Evolutionary conservation across 2,797 vertebrate species (phyloP), one percentile per base, ranked within the genome.

Genomic region (Galaxias olidus): DNA sequence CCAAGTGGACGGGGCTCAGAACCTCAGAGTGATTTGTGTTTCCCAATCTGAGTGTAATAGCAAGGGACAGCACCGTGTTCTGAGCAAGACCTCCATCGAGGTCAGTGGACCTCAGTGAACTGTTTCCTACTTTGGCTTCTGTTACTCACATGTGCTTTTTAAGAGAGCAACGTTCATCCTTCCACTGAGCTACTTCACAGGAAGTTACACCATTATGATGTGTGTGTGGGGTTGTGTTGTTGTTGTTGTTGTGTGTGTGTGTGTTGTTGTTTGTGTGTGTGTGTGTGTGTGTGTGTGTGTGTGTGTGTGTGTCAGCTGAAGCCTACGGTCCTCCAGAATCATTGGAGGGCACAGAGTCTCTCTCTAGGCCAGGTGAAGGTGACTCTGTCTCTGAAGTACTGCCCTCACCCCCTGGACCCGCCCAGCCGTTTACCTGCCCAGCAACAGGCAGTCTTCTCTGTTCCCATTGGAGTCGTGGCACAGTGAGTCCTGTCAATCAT

Each of bases 1-100:
- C 68, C 83, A 87, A 75, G 90, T 93, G 78, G 92, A 93, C 5
- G 85, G 86, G 41, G 84, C 90, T 0, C 82, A 69, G 67, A 69
- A 74, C 20, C 81, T 93, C 60, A 71, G 52, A 30, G 43, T 93
- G 60, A 62, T 91, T 20, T 92, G 88, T 61, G 83, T 92, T 52
- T 68, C 77, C 51, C 87, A 91, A 74, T 51, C 66, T 4, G 80
- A 73, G 48, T 65, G 49, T 18, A 46, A 48, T 19, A 40, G 74
- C 0, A 30, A 60, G 18, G 65, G 56, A 5, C 71, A 79, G 0
- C 77, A 88, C 0, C 8, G 53, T 0, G 82, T 92, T 52, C 65
- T 91, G 48, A 90, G 87, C 1, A 91, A 78, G 75, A 66, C 74
- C 4, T 68, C 68, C 4, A 10, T 92, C 6, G 66, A 75, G 86